Conservation (phyloP, 92 coral and sea anemone species). For the Parazoanthus darwini region DNA sequence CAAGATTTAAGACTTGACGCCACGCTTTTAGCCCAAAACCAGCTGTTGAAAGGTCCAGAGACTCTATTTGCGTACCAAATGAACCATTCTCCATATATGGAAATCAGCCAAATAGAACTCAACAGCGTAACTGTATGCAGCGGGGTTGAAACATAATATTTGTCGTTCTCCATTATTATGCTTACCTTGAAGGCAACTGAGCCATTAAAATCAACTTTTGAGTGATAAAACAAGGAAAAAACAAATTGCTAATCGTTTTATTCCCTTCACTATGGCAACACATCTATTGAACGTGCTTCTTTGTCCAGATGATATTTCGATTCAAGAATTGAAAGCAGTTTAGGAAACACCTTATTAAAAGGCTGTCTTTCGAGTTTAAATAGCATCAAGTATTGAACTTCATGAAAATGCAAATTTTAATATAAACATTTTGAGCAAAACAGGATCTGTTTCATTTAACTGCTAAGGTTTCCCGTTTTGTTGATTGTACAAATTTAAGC, state of each 20-base stretch:
- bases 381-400: background rate
- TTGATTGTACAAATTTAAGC: background rate
- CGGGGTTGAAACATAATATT: constrained; percentile 12
- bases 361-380: background rate
- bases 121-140: background rate
- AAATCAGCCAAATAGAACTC: background rate
- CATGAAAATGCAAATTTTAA: background rate
- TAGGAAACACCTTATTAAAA: background rate
- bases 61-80: constrained; percentile 29
- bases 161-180: background rate
- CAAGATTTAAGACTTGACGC: constrained; percentile 2
- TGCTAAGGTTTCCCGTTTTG: background rate
- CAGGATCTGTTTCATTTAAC: background rate
- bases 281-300: background rate
- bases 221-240: background rate
- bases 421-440: too few species aligned
- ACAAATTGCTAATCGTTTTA: background rate
- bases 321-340: background rate
- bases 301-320: background rate
- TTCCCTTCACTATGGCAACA: constrained; percentile 3
- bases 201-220: background rate
- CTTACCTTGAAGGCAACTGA: background rate
- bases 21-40: background rate
- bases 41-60: constrained; percentile 22
- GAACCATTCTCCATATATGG: constrained; percentile 32